Conservation (phyloP, 2,113 vertebrate species). For the Indicator maculatus region DNA sequence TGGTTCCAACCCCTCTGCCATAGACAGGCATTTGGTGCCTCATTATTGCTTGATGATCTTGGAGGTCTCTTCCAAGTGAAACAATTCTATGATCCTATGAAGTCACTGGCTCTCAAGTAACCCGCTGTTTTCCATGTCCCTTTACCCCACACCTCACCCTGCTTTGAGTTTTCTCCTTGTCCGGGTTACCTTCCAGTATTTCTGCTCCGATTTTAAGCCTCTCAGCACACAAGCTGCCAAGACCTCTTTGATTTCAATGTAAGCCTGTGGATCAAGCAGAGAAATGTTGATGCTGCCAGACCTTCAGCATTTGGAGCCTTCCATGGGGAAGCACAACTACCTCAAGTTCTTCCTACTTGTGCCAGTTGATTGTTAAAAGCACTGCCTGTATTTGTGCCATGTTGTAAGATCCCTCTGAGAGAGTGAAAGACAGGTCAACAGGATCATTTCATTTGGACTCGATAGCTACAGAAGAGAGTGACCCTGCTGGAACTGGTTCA, state of each 20-base stretch:
- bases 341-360: neutral
- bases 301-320: neutral
- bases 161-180: neutral
- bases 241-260: neutral
- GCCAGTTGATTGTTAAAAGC: neutral
- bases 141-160: neutral
- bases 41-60: no score
- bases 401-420: neutral
- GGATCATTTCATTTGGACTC: neutral
- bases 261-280: neutral
- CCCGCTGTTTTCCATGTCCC: neutral
- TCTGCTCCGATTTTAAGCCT: neutral
- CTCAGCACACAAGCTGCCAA: neutral
- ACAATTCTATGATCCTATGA: neutral
- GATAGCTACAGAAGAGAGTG: constrained; percentile 9
- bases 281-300: neutral
- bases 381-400: neutral
- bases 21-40: no score
- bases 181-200: neutral
- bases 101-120: neutral
- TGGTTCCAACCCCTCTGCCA: no score
- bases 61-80: no score
- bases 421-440: constrained; percentile 1
- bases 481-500: neutral
- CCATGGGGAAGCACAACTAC: neutral